These are phyloP conservation scores for Lepus oiostolus DNA, from an alignment of 2,797 vertebrate genomes.

Conservation along the genomic window DNA sequence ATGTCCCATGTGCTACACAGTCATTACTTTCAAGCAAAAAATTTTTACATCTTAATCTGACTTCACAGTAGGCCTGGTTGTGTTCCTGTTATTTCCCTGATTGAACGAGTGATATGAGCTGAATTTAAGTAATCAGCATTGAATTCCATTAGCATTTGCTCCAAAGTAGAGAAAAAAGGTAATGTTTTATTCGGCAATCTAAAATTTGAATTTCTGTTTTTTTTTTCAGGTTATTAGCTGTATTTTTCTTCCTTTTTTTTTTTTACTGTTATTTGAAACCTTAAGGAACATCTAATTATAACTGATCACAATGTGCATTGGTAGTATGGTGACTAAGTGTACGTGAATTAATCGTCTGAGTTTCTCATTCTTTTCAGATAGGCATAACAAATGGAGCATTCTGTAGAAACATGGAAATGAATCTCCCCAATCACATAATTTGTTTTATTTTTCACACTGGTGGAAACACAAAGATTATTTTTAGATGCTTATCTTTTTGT, in stretches of 20 bases:
- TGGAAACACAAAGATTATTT: slow-evolving; percentile 69
- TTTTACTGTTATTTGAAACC: slow-evolving; percentile 57
- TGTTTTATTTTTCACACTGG: slow-evolving; percentile 72
- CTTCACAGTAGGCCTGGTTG: slow-evolving; percentile 35
- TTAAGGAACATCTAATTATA: slow-evolving; percentile 61
- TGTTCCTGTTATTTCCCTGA: slow-evolving; percentile 65
- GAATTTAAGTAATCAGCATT: slow-evolving; percentile 59
- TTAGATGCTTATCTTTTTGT: slow-evolving; percentile 69
- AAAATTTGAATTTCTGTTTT: slow-evolving; percentile 61
- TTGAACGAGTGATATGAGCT: slow-evolving; percentile 73
- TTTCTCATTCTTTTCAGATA: slow-evolving; percentile 61
- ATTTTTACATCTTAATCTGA: slow-evolving; percentile 92
- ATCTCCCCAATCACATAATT: slow-evolving; percentile 72
- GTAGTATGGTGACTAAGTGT: slow-evolving; percentile 45
- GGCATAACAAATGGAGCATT: slow-evolving; percentile 77
- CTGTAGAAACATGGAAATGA: slow-evolving; percentile 62
- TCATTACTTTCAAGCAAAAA: slow-evolving; percentile 93
- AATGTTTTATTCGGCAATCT: slow-evolving; percentile 50
- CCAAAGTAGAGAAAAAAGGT: slow-evolving; percentile 52
- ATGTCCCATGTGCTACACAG: slow-evolving; percentile 95
- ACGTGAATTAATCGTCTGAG: slow-evolving; percentile 65
- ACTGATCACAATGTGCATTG: slow-evolving; percentile 51
- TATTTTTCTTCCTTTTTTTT: slow-evolving; percentile 56
- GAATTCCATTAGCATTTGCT: slow-evolving; percentile 75
- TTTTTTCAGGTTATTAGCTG: slow-evolving; percentile 55